These are phyloP conservation scores for Tupaia chinensis DNA, from an alignment of 2,113 vertebrate species.

Conservation along the genomic window DNA sequence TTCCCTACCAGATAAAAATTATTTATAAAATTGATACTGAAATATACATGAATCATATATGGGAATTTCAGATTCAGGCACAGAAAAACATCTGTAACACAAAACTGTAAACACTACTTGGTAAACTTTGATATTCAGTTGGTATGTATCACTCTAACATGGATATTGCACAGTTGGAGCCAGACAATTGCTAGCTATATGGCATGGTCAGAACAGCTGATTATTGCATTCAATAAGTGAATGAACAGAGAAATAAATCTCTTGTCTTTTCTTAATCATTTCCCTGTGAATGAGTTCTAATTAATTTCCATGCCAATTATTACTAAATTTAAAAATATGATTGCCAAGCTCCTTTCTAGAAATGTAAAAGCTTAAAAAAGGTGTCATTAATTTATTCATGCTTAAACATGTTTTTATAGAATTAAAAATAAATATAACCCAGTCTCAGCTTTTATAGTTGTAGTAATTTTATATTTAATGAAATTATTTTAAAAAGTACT, in stretches of 20 bases:
- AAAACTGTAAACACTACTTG: not conserved
- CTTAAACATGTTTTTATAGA: not conserved
- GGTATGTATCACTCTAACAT: not conserved
- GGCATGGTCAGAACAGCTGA: slow-evolving; percentile 2
- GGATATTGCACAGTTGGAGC: not conserved
- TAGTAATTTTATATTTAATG: not conserved
- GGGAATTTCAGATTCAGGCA: slow-evolving; percentile 29
- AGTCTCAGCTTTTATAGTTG: not conserved
- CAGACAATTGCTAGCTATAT: slow-evolving; percentile 5
- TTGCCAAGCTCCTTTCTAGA: slow-evolving; percentile 11
- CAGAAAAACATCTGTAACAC: slow-evolving; percentile 1
- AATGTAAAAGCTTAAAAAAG: slow-evolving; percentile 32
- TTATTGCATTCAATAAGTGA: not conserved
- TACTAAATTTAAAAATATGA: slow-evolving; percentile 30
- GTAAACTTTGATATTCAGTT: slow-evolving; percentile 29
- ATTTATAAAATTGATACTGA: not conserved
- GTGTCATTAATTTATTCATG: slow-evolving; percentile 24
- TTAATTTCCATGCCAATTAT: slow-evolving; percentile 25
- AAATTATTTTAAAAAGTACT: slow-evolving; percentile 14
- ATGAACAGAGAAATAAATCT: slow-evolving; percentile 13
- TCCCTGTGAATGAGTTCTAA: slow-evolving; percentile 35
- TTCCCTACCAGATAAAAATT: not conserved
- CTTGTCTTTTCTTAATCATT: slow-evolving; percentile 45
- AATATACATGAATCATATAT: slow-evolving; percentile 24
- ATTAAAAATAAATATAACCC: slow-evolving; percentile 29